phyloP scores from a whole-genome alignment of 2,113 vertebrate species.

The Entelurus aequoreus region DNA sequence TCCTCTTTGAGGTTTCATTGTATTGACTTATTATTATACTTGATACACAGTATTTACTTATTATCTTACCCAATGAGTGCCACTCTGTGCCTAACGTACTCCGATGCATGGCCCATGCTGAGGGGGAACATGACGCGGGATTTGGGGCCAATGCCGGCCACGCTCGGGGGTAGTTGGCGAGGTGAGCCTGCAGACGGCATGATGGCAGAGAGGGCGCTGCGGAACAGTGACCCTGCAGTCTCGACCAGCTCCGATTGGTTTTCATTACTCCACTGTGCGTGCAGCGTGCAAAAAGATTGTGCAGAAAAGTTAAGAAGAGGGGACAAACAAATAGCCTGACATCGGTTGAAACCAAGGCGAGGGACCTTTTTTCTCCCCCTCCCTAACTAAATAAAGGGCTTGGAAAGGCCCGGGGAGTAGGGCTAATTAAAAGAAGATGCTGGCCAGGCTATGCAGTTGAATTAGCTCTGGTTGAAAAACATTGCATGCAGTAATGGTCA shows the following conservation, averaged over 20 bases:
- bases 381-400: slow-evolving; percentile 57
- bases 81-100: slow-evolving; percentile 86
- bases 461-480: slow-evolving; percentile 72
- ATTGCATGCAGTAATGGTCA: slow-evolving; percentile 72
- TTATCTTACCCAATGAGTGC: slow-evolving; percentile 88
- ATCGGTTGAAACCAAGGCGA: slow-evolving; percentile 49
- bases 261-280: slow-evolving; percentile 87
- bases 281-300: slow-evolving; percentile 14
- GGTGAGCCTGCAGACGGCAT: slow-evolving; percentile 79
- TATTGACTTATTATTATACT: no score
- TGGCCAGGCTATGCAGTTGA: slow-evolving; percentile 61
- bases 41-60: no score
- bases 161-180: slow-evolving; percentile 91
- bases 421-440: slow-evolving; percentile 71
- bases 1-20: no score
- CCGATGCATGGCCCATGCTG: slow-evolving; percentile 86
- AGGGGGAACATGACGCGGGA: slow-evolving; percentile 87
- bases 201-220: slow-evolving; percentile 75
- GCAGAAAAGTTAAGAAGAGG: slow-evolving; percentile 26
- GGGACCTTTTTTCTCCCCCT: slow-evolving; percentile 31
- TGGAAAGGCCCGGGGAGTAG: slow-evolving; percentile 50
- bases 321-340: slow-evolving; percentile 61
- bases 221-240: slow-evolving; percentile 80
- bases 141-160: slow-evolving; percentile 79
- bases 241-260: slow-evolving; percentile 89